Evolutionary conservation across 2,113 vertebrate genomes (phyloP).

Genomic region (Cynopterus brachyotis): DNA sequence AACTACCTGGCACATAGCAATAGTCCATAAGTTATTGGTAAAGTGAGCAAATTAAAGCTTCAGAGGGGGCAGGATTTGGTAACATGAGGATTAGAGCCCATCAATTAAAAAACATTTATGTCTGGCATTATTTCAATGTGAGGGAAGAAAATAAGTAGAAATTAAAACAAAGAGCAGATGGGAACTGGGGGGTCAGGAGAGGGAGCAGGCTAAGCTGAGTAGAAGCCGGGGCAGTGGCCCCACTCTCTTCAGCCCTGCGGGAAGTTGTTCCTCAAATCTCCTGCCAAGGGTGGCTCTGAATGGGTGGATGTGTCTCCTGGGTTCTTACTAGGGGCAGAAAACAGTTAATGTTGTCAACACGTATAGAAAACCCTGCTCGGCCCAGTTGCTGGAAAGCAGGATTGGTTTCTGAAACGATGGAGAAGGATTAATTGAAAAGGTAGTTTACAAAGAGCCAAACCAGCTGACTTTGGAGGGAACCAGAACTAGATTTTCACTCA

Average conservation of each 20-base stretch:
- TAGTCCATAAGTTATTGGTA: background rate
- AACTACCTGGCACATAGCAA: background rate
- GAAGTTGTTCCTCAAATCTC: background rate
- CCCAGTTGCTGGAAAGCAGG: background rate
- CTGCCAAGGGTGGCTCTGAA: background rate
- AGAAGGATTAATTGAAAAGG: background rate
- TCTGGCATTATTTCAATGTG: background rate
- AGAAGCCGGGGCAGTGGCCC: background rate
- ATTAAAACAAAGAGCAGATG: background rate
- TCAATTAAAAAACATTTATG: background rate
- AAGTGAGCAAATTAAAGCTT: background rate
- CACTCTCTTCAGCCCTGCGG: too few species aligned
- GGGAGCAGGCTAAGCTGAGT: background rate
- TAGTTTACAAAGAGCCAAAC: background rate
- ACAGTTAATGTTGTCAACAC: background rate
- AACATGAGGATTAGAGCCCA: background rate
- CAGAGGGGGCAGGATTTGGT: conserved; percentile 17
- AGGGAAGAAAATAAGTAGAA: background rate
- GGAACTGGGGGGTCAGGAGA: too few species aligned
- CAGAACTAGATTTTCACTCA: background rate
- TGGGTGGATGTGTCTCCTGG: too few species aligned
- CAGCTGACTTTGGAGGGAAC: background rate
- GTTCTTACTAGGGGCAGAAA: background rate
- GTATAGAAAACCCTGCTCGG: background rate
- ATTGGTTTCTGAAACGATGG: background rate